Conservation (phyloP, 2,888 invertebrate genomes). For the Hirtodrosophila trivittata region DNA sequence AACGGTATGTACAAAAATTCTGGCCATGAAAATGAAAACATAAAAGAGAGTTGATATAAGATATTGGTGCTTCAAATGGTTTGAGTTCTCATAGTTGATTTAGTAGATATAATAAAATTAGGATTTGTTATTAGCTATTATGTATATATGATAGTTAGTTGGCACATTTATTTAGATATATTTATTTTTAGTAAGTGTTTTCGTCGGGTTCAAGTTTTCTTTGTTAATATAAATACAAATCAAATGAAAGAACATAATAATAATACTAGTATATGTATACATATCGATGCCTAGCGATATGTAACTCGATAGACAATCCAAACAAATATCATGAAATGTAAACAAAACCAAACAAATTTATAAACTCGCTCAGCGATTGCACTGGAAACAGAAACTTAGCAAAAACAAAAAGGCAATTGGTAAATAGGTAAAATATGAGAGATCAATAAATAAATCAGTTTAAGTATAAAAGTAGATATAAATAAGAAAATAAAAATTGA, state of each 20-base stretch:
- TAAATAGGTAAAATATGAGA: constrained; percentile 40
- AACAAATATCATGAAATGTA: constrained; percentile 31
- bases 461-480: constrained; percentile 50
- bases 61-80: constrained; percentile 42
- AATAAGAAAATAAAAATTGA: constrained; percentile 82
- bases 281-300: constrained; percentile 31
- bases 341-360: constrained; percentile 33
- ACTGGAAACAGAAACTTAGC: constrained; percentile 57
- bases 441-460: constrained; percentile 41
- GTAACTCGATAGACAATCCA: constrained; percentile 13
- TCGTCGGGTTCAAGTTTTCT: constrained; percentile 84
- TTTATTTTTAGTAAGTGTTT: constrained; percentile 80
- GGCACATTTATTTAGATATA: constrained; percentile 48
- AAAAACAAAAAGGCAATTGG: constrained; percentile 34
- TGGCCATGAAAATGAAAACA: constrained; percentile 59
- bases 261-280: constrained; percentile 19
- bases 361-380: constrained; percentile 53
- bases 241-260: constrained; percentile 52
- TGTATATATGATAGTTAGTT: constrained; percentile 34
- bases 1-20: constrained; percentile 63
- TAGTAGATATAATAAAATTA: constrained; percentile 33
- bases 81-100: constrained; percentile 27
- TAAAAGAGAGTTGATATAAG: constrained; percentile 33
- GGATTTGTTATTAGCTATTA: constrained; percentile 32
- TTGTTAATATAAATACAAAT: constrained; percentile 54